phyloP scores from a whole-genome alignment of 2,797 vertebrate species.

The Pelochelys cantorii region DNA sequence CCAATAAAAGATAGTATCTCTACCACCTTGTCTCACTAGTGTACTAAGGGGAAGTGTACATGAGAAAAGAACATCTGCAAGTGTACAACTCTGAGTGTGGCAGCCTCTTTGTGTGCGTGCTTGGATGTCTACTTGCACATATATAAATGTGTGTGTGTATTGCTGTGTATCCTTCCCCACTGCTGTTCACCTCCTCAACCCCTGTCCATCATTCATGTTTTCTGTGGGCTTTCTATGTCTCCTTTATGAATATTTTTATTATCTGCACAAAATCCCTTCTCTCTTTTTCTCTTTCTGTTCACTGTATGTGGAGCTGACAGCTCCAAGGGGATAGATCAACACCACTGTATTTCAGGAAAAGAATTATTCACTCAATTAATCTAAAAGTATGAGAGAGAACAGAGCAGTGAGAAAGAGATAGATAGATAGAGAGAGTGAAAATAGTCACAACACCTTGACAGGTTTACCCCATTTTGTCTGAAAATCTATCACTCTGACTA shows the following conservation, averaged over 20 bases:
- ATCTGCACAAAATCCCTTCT: constrained; percentile 44
- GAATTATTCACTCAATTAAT: constrained; percentile 74
- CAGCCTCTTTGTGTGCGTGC: neutral
- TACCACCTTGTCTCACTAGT: neutral
- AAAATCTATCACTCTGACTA: constrained; percentile 72
- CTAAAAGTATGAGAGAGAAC: constrained; percentile 60
- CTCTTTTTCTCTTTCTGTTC: neutral
- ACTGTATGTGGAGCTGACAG: constrained; percentile 44
- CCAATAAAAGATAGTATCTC: neutral
- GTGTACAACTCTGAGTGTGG: neutral
- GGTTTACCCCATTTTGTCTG: constrained; percentile 60
- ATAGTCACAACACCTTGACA: constrained; percentile 71
- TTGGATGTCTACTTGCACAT: neutral
- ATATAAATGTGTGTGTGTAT: rapidly evolving
- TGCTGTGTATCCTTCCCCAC: neutral
- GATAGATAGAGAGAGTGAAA: constrained; percentile 47
- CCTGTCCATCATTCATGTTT: neutral
- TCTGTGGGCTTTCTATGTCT: neutral
- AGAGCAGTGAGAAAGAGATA: constrained; percentile 40
- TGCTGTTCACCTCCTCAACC: neutral
- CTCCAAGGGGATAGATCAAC: constrained; percentile 58
- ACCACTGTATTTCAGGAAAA: constrained; percentile 67
- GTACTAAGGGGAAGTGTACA: neutral
- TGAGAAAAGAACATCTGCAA: neutral
- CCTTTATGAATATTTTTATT: constrained; percentile 56